Evolutionary conservation across 2,113 vertebrate genomes (phyloP).

Genomic region (Apaloderma vittatum): DNA sequence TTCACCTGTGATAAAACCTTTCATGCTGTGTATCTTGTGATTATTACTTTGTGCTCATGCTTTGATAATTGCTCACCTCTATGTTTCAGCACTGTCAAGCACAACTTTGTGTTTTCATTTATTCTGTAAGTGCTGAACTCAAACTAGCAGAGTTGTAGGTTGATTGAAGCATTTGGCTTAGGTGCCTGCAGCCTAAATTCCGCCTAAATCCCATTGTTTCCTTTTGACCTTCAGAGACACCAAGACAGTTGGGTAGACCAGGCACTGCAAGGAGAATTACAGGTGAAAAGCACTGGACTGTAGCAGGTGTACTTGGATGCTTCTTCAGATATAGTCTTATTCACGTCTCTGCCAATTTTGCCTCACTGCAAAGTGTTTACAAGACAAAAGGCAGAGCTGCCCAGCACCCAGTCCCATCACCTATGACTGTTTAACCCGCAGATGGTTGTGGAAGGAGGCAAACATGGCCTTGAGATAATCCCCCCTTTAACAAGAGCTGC

Average conservation of each 20-base stretch:
- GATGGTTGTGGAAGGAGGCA: neutral
- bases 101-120: neutral
- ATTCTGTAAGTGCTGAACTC: neutral
- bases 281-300: neutral
- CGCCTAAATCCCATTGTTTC: neutral
- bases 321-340: neutral
- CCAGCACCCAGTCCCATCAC: neutral
- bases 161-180: neutral
- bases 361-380: neutral
- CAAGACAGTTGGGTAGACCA: neutral
- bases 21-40: conserved; percentile 27
- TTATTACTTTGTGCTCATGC: neutral
- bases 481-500: neutral
- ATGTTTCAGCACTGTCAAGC: neutral
- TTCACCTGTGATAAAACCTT: neutral
- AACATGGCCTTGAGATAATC: neutral
- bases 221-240: neutral
- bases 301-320: neutral
- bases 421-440: neutral
- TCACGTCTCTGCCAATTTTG: neutral
- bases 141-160: neutral
- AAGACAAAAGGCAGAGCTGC: neutral
- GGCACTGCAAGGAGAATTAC: neutral
- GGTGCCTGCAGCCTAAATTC: neutral
- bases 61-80: neutral